These are phyloP conservation scores for Chaetoderma sp. DNA, from an alignment of 2,888 invertebrate species.

Conservation along the genomic window DNA sequence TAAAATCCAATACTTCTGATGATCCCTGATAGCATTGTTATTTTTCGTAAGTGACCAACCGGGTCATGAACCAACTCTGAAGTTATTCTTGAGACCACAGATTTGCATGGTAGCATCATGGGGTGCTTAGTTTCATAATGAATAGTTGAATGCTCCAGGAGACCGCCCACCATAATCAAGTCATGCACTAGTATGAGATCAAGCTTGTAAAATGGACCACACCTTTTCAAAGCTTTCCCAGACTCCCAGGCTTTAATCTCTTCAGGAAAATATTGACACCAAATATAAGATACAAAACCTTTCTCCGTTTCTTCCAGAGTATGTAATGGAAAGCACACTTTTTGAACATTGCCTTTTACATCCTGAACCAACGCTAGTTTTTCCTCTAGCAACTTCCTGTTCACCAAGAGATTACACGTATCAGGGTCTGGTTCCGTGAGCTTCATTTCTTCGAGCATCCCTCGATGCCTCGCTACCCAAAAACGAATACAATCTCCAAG, in stretches of 20 bases:
- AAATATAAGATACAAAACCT: background rate
- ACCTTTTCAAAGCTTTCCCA: background rate
- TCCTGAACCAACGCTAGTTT: too few species aligned
- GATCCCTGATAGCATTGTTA: background rate
- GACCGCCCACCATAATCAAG: background rate
- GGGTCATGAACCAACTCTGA: background rate
- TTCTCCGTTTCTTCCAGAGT: background rate
- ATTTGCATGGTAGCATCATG: background rate
- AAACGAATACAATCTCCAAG: too few species aligned
- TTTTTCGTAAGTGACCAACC: background rate
- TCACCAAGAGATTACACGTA: too few species aligned
- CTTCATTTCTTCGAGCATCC: too few species aligned
- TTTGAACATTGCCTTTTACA: background rate
- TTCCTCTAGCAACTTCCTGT: too few species aligned
- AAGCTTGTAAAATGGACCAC: background rate
- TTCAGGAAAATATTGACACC: background rate
- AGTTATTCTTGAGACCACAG: background rate
- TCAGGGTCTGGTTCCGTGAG: too few species aligned
- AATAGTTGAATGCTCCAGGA: background rate
- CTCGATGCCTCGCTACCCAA: too few species aligned
- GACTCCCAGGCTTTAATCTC: background rate
- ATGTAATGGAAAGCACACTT: background rate
- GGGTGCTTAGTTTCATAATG: background rate
- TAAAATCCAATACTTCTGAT: background rate
- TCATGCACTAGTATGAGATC: background rate